Percentiles rank a stretch among this genome's conserved stretches.
Evolutionary conservation across 2,797 vertebrate genomes (phyloP).

Genomic region (Onychomys leucogaster): DNA sequence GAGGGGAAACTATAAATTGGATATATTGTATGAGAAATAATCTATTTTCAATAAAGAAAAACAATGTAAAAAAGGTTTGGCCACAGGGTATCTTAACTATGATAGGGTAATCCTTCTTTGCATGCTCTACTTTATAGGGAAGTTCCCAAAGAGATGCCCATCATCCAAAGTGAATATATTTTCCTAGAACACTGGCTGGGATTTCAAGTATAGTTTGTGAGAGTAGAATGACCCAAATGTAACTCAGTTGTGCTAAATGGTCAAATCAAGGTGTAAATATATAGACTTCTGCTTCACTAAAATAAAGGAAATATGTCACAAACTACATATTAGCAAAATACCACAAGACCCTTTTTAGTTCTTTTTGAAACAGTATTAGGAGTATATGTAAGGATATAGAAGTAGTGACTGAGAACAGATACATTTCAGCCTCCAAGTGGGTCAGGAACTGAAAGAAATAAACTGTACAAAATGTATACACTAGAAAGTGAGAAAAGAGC

Average conservation of each 20-base stretch:
- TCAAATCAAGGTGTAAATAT: not conserved
- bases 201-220: not conserved
- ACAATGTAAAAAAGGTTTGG: not conserved
- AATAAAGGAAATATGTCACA: not conserved
- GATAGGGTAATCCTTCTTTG: not conserved
- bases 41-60: not conserved
- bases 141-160: not conserved
- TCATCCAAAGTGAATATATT: not conserved
- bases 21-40: not conserved
- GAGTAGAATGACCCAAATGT: not conserved
- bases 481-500: not conserved
- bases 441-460: not conserved
- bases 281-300: not conserved
- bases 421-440: not conserved
- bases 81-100: not conserved
- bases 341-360: not conserved
- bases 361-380: not conserved
- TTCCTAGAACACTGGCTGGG: not conserved
- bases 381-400: not conserved
- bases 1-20: not conserved
- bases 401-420: not conserved
- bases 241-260: not conserved
- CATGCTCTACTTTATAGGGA: not conserved
- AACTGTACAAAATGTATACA: not conserved
- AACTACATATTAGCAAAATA: not conserved